Evolutionary conservation across 2,797 vertebrate species (phyloP).

Genomic region (Mareca penelope): DNA sequence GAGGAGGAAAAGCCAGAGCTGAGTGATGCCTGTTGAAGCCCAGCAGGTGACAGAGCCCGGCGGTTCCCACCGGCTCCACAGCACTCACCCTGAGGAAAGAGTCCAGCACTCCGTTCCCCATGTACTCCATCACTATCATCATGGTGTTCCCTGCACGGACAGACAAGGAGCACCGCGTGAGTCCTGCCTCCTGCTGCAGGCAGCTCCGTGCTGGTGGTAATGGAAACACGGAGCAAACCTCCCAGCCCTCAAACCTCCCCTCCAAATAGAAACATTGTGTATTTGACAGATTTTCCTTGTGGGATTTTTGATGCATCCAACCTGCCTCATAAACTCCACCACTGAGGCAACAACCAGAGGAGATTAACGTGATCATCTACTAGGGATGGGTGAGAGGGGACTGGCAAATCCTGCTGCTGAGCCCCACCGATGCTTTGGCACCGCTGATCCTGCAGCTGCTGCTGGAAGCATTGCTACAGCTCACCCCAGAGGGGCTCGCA

Average conservation of each 20-base stretch:
- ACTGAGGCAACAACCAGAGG: not conserved
- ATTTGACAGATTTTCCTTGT: not conserved
- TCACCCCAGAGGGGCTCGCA: not conserved
- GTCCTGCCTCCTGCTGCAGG: not conserved
- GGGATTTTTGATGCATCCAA: not conserved
- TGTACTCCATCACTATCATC: conserved; percentile 93
- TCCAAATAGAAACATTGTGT: not conserved
- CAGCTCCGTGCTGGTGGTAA: not conserved
- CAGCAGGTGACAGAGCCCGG: not conserved
- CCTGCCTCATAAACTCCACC: not conserved
- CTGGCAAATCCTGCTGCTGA: not conserved
- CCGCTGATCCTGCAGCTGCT: not conserved
- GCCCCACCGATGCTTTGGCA: not conserved
- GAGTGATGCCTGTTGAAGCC: not conserved
- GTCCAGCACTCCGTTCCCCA: conserved; percentile 90
- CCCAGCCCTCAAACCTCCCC: not conserved
- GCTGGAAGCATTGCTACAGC: not conserved
- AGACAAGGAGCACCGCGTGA: not conserved
- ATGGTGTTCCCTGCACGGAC: conserved; percentile 86
- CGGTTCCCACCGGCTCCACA: not conserved
- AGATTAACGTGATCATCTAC: too few species aligned
- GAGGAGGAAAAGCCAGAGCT: not conserved
- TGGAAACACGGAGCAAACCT: not conserved
- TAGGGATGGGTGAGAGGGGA: not conserved
- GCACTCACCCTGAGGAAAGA: conserved; percentile 90